These are phyloP conservation scores for Eurypyga helias DNA, from an alignment of 2,113 vertebrate species.

Conservation along the genomic window DNA sequence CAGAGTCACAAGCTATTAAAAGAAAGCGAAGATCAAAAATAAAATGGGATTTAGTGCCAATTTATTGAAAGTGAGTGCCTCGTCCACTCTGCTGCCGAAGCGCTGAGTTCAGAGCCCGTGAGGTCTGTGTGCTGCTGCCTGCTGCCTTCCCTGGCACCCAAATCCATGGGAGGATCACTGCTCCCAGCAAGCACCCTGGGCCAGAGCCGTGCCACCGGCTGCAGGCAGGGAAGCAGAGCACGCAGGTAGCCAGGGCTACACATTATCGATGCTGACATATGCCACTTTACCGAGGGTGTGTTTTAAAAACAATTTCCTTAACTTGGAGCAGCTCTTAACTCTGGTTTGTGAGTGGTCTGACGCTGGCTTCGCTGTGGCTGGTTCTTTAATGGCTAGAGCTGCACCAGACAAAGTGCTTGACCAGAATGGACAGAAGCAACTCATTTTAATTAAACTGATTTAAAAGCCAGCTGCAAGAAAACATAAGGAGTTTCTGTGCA, in stretches of 20 bases:
- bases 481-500: not conserved
- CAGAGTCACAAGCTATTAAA: not conserved
- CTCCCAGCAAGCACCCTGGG: accelerated
- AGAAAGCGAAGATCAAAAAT: not conserved
- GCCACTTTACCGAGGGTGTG: not conserved
- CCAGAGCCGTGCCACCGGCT: not conserved
- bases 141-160: accelerated
- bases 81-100: not conserved
- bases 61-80: not conserved
- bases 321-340: not conserved
- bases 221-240: not conserved
- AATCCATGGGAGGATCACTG: accelerated
- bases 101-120: accelerated
- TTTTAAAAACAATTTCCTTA: not conserved
- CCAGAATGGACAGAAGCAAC: not conserved
- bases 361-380: not conserved
- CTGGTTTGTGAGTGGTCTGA: accelerated
- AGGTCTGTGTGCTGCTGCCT: not conserved
- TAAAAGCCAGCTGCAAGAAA: not conserved
- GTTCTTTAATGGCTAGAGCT: not conserved
- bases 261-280: accelerated
- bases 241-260: accelerated
- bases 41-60: not conserved
- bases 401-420: not conserved
- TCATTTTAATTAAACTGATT: not conserved